Base-by-base conservation (phyloP, 2,888 invertebrate genomes). In the Euphydryas editha region DNA sequence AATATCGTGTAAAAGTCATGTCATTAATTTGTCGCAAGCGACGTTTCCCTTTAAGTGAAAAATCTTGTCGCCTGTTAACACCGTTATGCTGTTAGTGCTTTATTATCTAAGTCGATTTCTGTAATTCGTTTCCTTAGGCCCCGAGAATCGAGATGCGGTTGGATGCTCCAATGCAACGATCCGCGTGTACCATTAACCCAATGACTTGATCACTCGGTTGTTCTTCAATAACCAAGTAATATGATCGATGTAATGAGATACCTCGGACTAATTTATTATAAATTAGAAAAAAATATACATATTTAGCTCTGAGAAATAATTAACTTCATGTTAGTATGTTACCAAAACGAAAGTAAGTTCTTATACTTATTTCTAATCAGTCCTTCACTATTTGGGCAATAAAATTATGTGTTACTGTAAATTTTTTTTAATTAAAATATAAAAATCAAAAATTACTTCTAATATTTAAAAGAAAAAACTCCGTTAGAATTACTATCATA, bases 141-240 rank as follows among this genome's bases (percentile, higher is more conserved):
- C 59, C 60, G 71, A 72, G n/a, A n/a, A n/a, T n/a, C n/a, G n/a
- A n/a, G 77, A 73, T 81, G 86, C 80, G 51, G 24, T 84, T 74
- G 77, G 77, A 75, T 83, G 83, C 79, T 70, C 78, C 73, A 68
- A 81, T 76, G 78, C 83, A 79, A 74, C 78, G 78, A 82, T 83
- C 85, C 84, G 84, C 79, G 75, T 83, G 87, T 87, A 79, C 88
- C 77, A 88, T 84, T 90, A 85, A 90, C 89, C 90, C 83, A 90
- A 84, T 90, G 89, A 87, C 88, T 87, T 85, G 88, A 78, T 84
- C 86, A 86, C 81, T 86, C 81, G 81, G 80, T 83, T 85, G 83
- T 83, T 81, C 82, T 78, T 78, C 69, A 80, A 82, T 79, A 67
- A 72, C 61, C 54, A 64, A 59, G 70, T 74, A 72, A 69, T 68